Base-by-base conservation (phyloP, 2,797 vertebrate genomes). In the Vespertilio murinus region DNA sequence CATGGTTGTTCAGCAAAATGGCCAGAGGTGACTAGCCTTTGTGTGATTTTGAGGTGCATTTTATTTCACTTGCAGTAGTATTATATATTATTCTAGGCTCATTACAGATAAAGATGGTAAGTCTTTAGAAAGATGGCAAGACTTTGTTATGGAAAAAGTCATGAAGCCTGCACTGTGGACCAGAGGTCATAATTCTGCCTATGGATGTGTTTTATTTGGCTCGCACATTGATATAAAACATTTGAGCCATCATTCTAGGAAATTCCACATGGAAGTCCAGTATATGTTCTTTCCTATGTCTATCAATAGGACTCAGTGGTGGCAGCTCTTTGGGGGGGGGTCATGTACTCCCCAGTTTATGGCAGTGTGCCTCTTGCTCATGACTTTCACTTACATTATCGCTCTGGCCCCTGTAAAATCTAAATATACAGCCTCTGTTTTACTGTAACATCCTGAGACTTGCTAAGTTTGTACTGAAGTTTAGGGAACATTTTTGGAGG, bases 1-100 rank as follows among this genome's bases (percentile, higher is more conserved):
- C n/a, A 45, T 83, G 10, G 22, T 45, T 54, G 96, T 90, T 71
- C 18, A 67, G 70, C 89, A 56, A 87, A 96, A 92, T 87, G 89
- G 49, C 35, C 52, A 90, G 69, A 83, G 96, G 49, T 80, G 59
- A 65, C 17, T 74, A 71, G 47, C 8, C 4, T 75, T 52, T 7
- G 6, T 6, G 0, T 90, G 83, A 47, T 70, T 91, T 56, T 93
- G 93, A 94, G 87, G 56, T 88, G 5, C 9, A 38, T 79, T 95
- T 95, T 10, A 56, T 14, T 96, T 91, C 4, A 1, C 70, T 90
- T 82, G 3, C 35, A 40, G 7, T 83, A 52, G 20, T 73, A 38
- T 65, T 67, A 16, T 28, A n/a, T 1, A 20, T 92, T 81, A 25
- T 73, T 80, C 38, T 42, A 45, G 49, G 79, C 11, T 91, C 6